phyloP scores from a whole-genome alignment of 2,113 vertebrate genomes.

The Noctilio leporinus region DNA sequence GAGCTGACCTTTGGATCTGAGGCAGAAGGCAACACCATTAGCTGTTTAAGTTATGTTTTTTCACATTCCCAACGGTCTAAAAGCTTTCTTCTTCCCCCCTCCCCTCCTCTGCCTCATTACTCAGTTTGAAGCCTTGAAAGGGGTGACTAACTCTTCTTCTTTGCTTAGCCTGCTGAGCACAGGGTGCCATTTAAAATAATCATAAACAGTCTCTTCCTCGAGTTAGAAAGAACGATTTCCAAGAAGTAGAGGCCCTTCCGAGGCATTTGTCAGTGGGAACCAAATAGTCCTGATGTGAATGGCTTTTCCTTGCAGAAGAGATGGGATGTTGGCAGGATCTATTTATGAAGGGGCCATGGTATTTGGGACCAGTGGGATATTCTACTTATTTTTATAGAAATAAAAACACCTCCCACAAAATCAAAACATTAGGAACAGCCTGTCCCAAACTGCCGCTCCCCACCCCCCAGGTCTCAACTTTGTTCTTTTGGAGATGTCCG shows the following conservation, averaged over 20 bases:
- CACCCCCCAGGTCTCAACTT: not conserved
- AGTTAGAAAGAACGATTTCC: slow-evolving; percentile 19
- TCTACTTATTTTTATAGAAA: not conserved
- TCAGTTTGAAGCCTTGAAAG: not conserved
- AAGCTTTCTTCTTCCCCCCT: not conserved
- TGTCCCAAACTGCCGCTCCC: not conserved
- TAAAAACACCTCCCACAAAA: not conserved
- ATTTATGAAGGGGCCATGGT: not conserved
- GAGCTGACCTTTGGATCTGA: not conserved
- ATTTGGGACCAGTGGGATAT: not conserved
- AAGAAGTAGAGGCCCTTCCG: not conserved
- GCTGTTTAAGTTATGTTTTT: not conserved
- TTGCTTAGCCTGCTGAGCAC: not conserved
- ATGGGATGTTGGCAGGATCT: not conserved
- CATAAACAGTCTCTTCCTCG: not conserved
- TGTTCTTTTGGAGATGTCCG: slow-evolving; percentile 30
- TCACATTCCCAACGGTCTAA: not conserved
- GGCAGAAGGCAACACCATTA: not conserved
- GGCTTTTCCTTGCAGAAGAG: not conserved
- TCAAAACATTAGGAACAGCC: not conserved
- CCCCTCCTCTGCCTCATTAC: not conserved
- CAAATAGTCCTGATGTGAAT: not conserved
- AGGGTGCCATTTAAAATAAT: slow-evolving; percentile 25
- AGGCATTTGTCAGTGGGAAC: not conserved
- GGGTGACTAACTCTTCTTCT: not conserved